Evolutionary conservation across 2,113 vertebrate genomes (phyloP).

Genomic region (Cnemophilus loriae): DNA sequence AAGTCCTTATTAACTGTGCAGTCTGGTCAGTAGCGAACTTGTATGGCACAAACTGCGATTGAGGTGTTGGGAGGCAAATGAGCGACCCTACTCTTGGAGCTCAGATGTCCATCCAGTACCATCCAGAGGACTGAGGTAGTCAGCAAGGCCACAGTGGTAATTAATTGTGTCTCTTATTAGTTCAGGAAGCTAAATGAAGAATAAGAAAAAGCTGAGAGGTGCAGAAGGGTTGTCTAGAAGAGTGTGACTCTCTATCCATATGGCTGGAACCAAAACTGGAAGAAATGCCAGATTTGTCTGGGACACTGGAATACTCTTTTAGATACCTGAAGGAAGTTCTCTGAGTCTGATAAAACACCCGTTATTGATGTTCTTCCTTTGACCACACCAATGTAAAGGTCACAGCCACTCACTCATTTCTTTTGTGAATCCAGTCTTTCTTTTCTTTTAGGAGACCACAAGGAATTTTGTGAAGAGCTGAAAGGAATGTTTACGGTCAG

Average conservation of each 20-base stretch:
- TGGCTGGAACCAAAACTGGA: background rate
- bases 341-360: background rate
- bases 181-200: background rate
- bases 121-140: fast-evolving
- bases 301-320: background rate
- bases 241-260: background rate
- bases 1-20: background rate
- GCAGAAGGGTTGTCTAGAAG: background rate
- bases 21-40: background rate
- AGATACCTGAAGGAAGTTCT: background rate
- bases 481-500: background rate
- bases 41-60: background rate
- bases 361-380: background rate
- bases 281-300: background rate
- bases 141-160: background rate
- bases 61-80: background rate
- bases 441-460: background rate
- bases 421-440: background rate
- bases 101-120: fast-evolving
- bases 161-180: background rate
- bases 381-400: background rate
- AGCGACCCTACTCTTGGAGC: background rate
- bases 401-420: background rate
- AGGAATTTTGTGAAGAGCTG: background rate
- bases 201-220: background rate